Conservation (phyloP, 2,888 invertebrate genomes). For the Villa cingulata region DNA sequence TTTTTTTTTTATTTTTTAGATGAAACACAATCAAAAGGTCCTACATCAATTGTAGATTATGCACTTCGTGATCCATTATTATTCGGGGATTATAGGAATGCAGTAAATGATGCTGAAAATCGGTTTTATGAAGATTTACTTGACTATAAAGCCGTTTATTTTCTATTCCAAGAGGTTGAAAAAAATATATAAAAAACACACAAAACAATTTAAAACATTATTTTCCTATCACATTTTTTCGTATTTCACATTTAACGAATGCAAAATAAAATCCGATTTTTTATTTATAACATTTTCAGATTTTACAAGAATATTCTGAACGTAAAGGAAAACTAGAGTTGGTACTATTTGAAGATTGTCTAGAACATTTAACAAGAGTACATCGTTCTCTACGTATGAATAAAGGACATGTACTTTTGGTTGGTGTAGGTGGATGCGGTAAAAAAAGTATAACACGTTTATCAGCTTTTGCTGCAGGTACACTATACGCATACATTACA, state of each 20-base stretch:
- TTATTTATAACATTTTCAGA: conserved; percentile 39
- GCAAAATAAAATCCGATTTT: no score
- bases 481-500: conserved; percentile 5
- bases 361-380: conserved; percentile 78
- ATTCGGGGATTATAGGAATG: conserved; percentile 81
- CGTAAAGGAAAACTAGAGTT: conserved; percentile 57
- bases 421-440: conserved; percentile 83
- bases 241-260: no score
- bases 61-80: conserved; percentile 67
- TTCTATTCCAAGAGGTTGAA: conserved; percentile 70
- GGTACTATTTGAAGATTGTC: conserved; percentile 81
- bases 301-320: conserved; percentile 75
- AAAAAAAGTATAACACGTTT: conserved; percentile 69
- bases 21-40: neutral
- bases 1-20: neutral
- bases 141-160: conserved; percentile 80
- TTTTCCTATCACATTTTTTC: neutral
- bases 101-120: conserved; percentile 62
- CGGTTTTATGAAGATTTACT: conserved; percentile 78
- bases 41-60: conserved; percentile 43
- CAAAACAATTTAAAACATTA: neutral
- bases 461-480: conserved; percentile 69
- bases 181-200: neutral
- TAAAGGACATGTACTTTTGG: conserved; percentile 67
- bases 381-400: conserved; percentile 70